A percentile compares a stretch with the other conserved stretches of the same genome.
Evolutionary conservation across 2,797 vertebrate species (phyloP).

Genomic region (Brachymystax lenok): DNA sequence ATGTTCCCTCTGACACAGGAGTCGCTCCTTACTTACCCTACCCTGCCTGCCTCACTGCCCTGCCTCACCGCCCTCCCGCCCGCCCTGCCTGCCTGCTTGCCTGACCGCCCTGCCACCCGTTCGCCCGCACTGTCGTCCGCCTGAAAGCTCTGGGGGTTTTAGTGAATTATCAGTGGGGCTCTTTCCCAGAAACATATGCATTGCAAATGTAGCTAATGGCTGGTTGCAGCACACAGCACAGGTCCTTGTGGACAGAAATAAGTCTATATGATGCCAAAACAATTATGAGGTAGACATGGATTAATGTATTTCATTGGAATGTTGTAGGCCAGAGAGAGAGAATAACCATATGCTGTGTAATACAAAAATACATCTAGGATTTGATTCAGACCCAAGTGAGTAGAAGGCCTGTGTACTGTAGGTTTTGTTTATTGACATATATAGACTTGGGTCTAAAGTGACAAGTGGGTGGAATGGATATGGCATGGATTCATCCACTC

Average conservation of each 20-base stretch:
- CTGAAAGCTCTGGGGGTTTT: slow-evolving; percentile 47
- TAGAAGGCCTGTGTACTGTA: neutral
- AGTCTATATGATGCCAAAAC: slow-evolving; percentile 33
- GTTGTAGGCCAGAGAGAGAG: slow-evolving; percentile 33
- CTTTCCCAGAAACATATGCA: slow-evolving; percentile 77
- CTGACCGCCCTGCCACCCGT: too few relatives aligned
- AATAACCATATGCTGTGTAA: slow-evolving; percentile 27
- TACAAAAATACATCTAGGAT: slow-evolving; percentile 25
- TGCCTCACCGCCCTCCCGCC: too few relatives aligned
- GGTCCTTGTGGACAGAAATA: slow-evolving; percentile 38
- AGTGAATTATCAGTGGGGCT: slow-evolving; percentile 65
- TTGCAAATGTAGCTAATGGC: slow-evolving; percentile 72
- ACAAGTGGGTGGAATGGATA: neutral
- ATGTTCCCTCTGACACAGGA: slow-evolving; percentile 51
- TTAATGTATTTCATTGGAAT: slow-evolving; percentile 25
- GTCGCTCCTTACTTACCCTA: too few relatives aligned
- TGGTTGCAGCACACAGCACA: slow-evolving; percentile 44
- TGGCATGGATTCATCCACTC: neutral
- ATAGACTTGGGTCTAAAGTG: neutral
- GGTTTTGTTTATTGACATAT: neutral
- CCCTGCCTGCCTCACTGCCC: neutral
- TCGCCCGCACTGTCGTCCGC: neutral
- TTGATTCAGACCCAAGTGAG: slow-evolving; percentile 8
- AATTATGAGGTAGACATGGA: slow-evolving; percentile 22
- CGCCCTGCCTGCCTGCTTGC: too few relatives aligned